Percentiles rank a stretch among this genome's conserved stretches.
Evolutionary conservation across 1,140 invertebrate species (phyloP).

Genomic region (Scylla paramamosain): DNA sequence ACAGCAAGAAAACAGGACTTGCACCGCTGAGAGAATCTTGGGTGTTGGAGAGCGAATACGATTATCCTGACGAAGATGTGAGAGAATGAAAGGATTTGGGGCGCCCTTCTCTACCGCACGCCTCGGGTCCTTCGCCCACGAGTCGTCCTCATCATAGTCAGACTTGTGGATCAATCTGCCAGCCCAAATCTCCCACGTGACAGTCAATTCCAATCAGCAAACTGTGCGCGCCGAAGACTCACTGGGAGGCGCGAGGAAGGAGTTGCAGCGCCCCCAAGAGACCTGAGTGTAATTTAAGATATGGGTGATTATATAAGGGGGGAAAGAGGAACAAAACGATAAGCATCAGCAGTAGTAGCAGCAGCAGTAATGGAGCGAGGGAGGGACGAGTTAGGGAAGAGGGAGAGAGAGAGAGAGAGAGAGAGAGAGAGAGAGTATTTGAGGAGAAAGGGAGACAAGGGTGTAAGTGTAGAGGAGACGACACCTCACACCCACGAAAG

Average conservation of each 20-base stretch:
- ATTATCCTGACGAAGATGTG: conserved; percentile 22
- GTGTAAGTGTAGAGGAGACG: background rate
- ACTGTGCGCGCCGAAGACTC: background rate
- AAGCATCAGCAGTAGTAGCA: background rate
- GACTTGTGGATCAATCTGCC: conserved; percentile 20
- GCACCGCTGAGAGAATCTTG: background rate
- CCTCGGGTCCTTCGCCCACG: background rate
- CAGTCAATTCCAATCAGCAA: conserved; percentile 14
- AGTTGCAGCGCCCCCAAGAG: background rate
- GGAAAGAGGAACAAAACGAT: background rate
- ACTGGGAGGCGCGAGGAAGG: background rate
- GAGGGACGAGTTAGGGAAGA: background rate
- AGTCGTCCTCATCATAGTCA: background rate
- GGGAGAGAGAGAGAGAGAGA: background rate
- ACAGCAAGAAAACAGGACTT: background rate
- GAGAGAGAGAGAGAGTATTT: background rate
- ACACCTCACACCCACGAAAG: conserved; percentile 40
- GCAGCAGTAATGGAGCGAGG: background rate
- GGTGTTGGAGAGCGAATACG: background rate
- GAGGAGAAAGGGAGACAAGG: background rate
- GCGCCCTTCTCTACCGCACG: background rate
- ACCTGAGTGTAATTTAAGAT: conserved; percentile 5
- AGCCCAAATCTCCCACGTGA: background rate
- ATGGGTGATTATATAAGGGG: conserved; percentile 22
- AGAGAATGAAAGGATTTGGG: background rate